phyloP scores from a whole-genome alignment of 1,140 invertebrate species.

The Chelonus insularis region DNA sequence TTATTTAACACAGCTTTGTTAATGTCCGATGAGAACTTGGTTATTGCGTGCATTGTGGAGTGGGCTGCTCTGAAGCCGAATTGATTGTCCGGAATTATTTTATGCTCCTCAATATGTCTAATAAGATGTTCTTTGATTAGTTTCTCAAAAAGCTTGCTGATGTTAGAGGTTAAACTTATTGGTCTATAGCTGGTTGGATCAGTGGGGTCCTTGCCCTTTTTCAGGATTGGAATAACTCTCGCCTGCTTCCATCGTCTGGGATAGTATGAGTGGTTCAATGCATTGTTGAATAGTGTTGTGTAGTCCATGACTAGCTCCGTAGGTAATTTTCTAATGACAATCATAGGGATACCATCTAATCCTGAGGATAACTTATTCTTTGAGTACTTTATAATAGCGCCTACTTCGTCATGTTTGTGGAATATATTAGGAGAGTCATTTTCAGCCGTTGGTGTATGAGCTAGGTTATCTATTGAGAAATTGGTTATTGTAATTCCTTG shows the following conservation, averaged over 20 bases:
- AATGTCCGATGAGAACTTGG: neutral
- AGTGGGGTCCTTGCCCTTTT: conserved; percentile 30
- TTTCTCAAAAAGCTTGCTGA: conserved; percentile 28
- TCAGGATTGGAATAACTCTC: conserved; percentile 32
- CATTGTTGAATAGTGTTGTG: conserved; percentile 25
- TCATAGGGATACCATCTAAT: conserved; percentile 19
- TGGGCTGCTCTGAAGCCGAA: neutral
- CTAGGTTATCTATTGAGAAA: too few relatives aligned
- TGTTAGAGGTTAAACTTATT: conserved; percentile 31
- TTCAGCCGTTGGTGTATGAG: too few relatives aligned
- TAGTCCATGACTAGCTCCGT: neutral
- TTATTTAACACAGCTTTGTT: neutral
- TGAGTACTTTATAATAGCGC: conserved; percentile 2
- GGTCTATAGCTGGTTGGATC: conserved; percentile 30
- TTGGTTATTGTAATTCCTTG: too few relatives aligned
- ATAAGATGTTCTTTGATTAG: neutral
- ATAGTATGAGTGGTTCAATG: conserved; percentile 26
- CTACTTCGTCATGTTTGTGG: too few relatives aligned
- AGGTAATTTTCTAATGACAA: conserved; percentile 24
- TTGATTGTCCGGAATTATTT: conserved; percentile 3
- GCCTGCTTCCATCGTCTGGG: conserved; percentile 33
- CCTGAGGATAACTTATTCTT: conserved; percentile 28
- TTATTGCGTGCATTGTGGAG: neutral
- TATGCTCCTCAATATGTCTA: neutral
- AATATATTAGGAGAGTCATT: too few relatives aligned